phyloP scores from a whole-genome alignment of 2,888 invertebrate species.

The Leucania comma region DNA sequence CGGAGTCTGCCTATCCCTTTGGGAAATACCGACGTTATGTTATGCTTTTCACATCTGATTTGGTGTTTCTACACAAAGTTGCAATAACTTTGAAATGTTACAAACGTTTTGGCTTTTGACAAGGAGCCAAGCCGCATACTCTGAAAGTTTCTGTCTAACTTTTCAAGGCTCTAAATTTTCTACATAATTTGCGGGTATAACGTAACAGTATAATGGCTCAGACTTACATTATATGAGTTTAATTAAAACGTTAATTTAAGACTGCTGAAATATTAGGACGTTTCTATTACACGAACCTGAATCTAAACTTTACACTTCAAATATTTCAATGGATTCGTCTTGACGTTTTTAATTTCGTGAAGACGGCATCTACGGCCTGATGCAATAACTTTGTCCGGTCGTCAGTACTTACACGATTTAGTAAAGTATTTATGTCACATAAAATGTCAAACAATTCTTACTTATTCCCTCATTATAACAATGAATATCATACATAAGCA shows the following conservation, averaged over 20 bases:
- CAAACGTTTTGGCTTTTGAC: slow-evolving; percentile 19
- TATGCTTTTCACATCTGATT: not conserved
- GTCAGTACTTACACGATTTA: not conserved
- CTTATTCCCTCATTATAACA: too few species aligned
- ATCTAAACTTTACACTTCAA: not conserved
- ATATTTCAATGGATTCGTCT: not conserved
- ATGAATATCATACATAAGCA: too few species aligned
- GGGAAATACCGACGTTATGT: too few species aligned
- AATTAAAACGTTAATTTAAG: slow-evolving; percentile 30
- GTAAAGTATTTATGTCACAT: too few species aligned
- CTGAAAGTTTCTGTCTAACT: slow-evolving; percentile 20
- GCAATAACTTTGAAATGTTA: not conserved
- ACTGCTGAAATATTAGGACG: slow-evolving; percentile 5
- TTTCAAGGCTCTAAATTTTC: slow-evolving; percentile 16
- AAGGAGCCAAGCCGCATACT: slow-evolving; percentile 21
- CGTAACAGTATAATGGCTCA: slow-evolving; percentile 15
- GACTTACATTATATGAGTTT: slow-evolving; percentile 14
- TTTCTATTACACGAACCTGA: not conserved
- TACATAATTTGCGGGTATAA: slow-evolving; percentile 7
- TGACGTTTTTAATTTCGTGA: not conserved
- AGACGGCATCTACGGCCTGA: not conserved
- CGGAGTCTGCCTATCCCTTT: too few species aligned
- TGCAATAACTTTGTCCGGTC: not conserved
- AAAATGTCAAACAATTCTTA: too few species aligned
- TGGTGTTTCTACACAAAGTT: not conserved